Percentiles rank a stretch among this genome's conserved stretches.
These are phyloP conservation scores for Andrena camellia DNA, from an alignment of 2,888 invertebrate species.

Conservation along the genomic window DNA sequence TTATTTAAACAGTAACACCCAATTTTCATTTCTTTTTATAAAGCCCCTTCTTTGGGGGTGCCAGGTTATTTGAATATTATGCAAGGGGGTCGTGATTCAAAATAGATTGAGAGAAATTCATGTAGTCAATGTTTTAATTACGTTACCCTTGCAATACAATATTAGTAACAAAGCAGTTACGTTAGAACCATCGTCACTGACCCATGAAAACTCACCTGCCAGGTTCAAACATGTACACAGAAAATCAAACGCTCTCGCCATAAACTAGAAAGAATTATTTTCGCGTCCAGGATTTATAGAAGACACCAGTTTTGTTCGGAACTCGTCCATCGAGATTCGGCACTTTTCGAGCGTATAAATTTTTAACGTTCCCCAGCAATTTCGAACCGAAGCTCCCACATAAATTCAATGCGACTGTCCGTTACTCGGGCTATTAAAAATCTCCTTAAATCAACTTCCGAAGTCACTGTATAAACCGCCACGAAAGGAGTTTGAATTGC, in stretches of 20 bases:
- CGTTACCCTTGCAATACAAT: not conserved
- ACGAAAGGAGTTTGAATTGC: constrained; percentile 37
- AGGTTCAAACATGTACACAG: not conserved
- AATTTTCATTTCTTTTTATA: too few relatives aligned
- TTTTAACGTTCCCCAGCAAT: not conserved
- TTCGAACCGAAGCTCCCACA: constrained; percentile 11
- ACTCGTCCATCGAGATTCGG: not conserved
- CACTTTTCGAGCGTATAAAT: constrained; percentile 1
- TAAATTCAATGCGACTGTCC: constrained; percentile 28
- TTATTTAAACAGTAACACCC: too few relatives aligned
- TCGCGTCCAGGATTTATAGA: not conserved
- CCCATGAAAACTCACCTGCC: too few relatives aligned
- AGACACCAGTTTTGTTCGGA: not conserved
- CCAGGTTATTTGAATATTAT: too few relatives aligned
- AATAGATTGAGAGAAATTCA: too few relatives aligned
- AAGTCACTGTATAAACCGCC: constrained; percentile 37
- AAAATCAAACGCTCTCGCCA: not conserved
- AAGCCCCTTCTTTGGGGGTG: too few relatives aligned
- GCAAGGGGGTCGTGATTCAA: too few relatives aligned
- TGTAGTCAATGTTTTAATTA: not conserved
- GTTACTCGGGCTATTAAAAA: constrained; percentile 43
- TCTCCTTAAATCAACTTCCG: constrained; percentile 45
- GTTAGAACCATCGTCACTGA: too few relatives aligned
- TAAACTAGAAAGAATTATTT: not conserved
- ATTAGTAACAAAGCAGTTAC: not conserved